Conservation (phyloP, 2,797 vertebrate species). For the Gallinago nigripennis region DNA sequence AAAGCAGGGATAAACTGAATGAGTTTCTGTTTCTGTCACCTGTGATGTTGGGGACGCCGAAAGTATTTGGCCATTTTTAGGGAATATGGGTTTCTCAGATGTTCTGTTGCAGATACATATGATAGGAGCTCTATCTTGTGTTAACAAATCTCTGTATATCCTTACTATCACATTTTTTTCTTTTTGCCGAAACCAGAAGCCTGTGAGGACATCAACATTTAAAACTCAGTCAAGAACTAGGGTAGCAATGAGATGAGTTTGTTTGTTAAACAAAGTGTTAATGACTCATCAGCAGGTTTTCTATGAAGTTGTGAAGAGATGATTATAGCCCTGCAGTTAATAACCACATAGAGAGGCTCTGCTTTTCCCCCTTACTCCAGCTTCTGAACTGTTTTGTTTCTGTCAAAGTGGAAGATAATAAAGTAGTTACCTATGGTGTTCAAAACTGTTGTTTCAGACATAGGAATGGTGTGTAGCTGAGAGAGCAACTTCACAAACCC, state of each 20-base stretch:
- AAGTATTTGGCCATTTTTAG: background rate
- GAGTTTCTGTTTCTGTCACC: background rate
- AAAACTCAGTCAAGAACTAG: background rate
- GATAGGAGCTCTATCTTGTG: background rate
- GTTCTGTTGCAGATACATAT: rapidly evolving
- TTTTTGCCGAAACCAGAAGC: background rate
- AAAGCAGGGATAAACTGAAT: background rate
- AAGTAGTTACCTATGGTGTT: background rate
- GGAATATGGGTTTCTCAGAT: background rate
- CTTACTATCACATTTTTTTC: background rate
- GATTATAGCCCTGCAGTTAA: background rate
- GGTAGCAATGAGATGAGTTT: background rate
- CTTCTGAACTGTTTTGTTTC: background rate
- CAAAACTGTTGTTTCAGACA: background rate
- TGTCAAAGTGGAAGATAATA: background rate
- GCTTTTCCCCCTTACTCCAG: background rate
- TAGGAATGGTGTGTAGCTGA: background rate
- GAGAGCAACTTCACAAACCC: background rate
- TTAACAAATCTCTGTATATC: background rate
- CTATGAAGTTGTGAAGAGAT: background rate
- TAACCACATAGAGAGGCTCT: background rate
- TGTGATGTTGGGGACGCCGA: background rate
- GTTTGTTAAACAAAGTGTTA: background rate
- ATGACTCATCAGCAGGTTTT: background rate
- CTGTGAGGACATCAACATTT: background rate